Base-by-base conservation (phyloP, 2,888 invertebrate species). In the Sipha maydis region DNA sequence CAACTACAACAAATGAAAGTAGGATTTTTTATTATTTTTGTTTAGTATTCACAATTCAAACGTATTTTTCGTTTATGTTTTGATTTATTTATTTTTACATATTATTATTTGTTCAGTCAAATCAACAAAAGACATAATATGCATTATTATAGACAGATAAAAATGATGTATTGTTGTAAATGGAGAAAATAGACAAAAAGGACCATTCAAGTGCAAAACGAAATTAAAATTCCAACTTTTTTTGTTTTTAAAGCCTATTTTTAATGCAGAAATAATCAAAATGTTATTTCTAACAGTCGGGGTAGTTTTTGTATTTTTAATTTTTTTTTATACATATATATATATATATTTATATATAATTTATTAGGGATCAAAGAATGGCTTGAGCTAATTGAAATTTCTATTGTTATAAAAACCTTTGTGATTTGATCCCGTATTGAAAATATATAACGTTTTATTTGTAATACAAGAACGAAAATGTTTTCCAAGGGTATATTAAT, bases 181-280 rank as follows among this genome's bases (percentile, higher is more conserved):
- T 79, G 79, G 25, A 34, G 54, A 78, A 71, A 71, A 41, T 41
- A 9, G 41, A 41, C 38, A 83, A 83, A 73, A 73, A 31, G 19
- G 56, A 31, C 38, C 38, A 75, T 73, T 75, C 56, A 56, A 83
- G 34, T 56, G 73, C n/a, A 83, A 83, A 83, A 25, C 56, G 19
- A 8, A 54, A 73, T 21, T 34, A 31, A 73, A 61, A 75, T 56
- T 73, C 19, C 73, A 19, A 73, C 34, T n/a, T 28, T 83, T 73
- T 83, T 83, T 34, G 83, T 73, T 83, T 56, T 54, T 73, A 34
- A 83, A 54, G 73, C 83, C 31, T 83, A 83, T 83, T 38, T n/a
- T 25, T 14, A 56, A 25, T 56, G 9, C 54, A n/a, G 34, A 11
- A 83, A 83, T 83, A 83, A 83, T 83, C 34, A 75, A 75, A 83